These are phyloP conservation scores for Gnathonemus echidnorhynchus DNA, from an alignment of 2,113 vertebrate genomes.

Conservation along the genomic window DNA sequence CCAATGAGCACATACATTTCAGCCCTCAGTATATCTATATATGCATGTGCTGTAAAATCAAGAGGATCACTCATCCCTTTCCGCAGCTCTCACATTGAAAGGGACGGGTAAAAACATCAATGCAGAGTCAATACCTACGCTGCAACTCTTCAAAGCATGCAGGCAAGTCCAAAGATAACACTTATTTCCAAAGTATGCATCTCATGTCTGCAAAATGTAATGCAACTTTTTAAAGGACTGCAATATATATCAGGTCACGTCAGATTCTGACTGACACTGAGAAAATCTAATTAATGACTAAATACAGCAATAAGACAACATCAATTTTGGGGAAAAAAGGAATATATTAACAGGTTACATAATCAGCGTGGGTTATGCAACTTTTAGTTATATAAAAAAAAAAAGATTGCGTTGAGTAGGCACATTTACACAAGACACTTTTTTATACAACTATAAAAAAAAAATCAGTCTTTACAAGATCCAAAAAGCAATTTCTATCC, in stretches of 20 bases:
- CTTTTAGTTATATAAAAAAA: neutral
- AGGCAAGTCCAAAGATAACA: neutral
- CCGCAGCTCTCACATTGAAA: neutral
- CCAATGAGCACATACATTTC: neutral
- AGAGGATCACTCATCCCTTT: neutral
- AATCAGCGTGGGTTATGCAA: conserved; percentile 9
- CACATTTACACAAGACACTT: conserved; percentile 19
- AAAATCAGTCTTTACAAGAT: conserved; percentile 43
- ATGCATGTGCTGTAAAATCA: neutral
- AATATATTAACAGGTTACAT: conserved; percentile 14
- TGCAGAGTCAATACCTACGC: neutral
- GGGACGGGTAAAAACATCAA: neutral
- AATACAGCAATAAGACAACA: neutral
- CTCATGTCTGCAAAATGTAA: neutral
- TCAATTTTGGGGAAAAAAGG: conserved; percentile 3
- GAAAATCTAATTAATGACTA: neutral
- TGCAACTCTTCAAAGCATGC: neutral
- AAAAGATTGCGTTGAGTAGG: conserved; percentile 3
- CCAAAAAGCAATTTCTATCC: conserved; percentile 31
- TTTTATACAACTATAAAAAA: conserved; percentile 49
- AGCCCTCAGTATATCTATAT: neutral
- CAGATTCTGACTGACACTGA: neutral
- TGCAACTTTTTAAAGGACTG: neutral
- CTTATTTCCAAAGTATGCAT: neutral
- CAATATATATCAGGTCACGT: neutral